phyloP scores from a whole-genome alignment of 2,888 invertebrate genomes.

The Perithous albicinctus region DNA sequence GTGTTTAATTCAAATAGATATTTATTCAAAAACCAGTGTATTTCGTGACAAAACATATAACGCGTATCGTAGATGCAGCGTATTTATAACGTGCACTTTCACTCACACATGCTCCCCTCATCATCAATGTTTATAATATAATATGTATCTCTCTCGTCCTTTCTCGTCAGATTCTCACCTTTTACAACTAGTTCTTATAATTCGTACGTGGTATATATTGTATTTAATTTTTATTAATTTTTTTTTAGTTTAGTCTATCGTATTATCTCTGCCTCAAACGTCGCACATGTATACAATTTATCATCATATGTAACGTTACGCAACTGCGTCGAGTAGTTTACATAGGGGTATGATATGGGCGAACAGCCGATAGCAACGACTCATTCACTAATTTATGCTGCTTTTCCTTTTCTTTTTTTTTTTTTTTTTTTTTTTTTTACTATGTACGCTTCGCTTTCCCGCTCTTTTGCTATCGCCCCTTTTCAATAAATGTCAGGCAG shows the following conservation, averaged over 20 bases:
- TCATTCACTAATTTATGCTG: conserved; percentile 50
- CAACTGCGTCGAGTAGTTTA: conserved; percentile 58
- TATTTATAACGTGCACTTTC: conserved; percentile 75
- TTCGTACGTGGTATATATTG: conserved; percentile 59
- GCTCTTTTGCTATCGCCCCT: neutral
- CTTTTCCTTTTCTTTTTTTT: neutral
- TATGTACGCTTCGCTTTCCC: conserved; percentile 13
- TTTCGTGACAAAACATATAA: conserved; percentile 82
- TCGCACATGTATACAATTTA: conserved; percentile 50
- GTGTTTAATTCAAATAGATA: conserved; percentile 82
- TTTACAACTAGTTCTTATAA: conserved; percentile 70
- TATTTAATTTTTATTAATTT: conserved; percentile 41
- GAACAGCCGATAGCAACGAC: conserved; percentile 50
- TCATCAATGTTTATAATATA: conserved; percentile 63
- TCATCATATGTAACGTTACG: conserved; percentile 50
- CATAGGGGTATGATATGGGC: conserved; percentile 62
- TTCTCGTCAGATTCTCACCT: conserved; percentile 64
- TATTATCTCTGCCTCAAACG: conserved; percentile 64
- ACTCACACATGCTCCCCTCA: conserved; percentile 74
- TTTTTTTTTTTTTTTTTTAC: conserved; percentile 8
- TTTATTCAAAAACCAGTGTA: conserved; percentile 83
- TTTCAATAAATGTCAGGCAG: neutral
- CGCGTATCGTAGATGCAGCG: conserved; percentile 77
- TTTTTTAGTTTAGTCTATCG: conserved; percentile 55
- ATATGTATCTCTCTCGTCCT: conserved; percentile 70